These are phyloP conservation scores for Procapra przewalskii DNA, from an alignment of 2,113 vertebrate species.

Conservation along the genomic window DNA sequence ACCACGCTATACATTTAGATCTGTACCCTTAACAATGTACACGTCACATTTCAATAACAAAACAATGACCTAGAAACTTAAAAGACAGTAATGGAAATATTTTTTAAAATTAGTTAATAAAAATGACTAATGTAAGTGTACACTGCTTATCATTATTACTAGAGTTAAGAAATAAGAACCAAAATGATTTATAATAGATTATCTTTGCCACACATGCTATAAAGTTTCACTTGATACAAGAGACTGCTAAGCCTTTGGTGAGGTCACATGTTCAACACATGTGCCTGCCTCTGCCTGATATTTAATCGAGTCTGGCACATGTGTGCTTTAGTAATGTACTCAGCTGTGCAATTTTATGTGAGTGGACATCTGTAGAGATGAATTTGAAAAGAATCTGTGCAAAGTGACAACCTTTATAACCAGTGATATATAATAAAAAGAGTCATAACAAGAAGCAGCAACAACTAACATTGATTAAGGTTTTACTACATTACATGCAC, in stretches of 20 bases:
- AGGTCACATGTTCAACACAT: background rate
- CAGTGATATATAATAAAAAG: background rate
- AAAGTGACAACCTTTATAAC: constrained; percentile 48
- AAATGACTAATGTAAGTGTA: background rate
- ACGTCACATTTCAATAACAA: background rate
- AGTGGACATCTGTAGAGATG: constrained; percentile 46
- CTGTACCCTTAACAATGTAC: background rate
- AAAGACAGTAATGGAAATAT: background rate
- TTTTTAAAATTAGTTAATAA: background rate
- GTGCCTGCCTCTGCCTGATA: background rate
- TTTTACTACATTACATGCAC: background rate
- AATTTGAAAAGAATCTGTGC: constrained; percentile 1
- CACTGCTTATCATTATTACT: background rate
- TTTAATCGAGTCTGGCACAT: constrained; percentile 50
- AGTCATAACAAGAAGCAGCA: background rate
- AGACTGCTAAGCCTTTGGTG: fast-evolving
- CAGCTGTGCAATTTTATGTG: constrained; percentile 43
- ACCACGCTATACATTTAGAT: background rate
- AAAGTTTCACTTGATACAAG: background rate
- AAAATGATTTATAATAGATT: background rate
- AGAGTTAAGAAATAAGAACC: background rate
- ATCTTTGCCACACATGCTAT: background rate
- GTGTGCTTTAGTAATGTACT: background rate
- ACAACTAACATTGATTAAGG: background rate
- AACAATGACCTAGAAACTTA: background rate